phyloP scores from a whole-genome alignment of 2,888 invertebrate genomes.

The Zygogramma bicolorata region DNA sequence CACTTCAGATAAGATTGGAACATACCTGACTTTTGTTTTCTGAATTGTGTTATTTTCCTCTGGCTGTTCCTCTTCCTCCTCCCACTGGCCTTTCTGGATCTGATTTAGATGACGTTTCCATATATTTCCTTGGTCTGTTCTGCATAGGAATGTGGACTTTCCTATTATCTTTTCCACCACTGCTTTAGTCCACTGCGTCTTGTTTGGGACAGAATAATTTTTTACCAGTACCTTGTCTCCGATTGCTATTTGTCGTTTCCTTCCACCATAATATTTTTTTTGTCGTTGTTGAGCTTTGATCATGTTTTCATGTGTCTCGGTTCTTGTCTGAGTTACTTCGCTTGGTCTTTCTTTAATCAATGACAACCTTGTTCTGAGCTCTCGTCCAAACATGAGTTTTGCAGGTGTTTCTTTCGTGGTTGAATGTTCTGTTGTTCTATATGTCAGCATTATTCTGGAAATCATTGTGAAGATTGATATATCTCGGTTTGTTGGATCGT shows the following conservation, averaged over 20 bases:
- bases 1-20: not conserved
- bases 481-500: conserved; percentile 16
- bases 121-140: not conserved
- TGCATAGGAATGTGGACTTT: conserved; percentile 8
- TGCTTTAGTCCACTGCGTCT: conserved; percentile 2
- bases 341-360: conserved; percentile 13
- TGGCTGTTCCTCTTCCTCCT: not conserved
- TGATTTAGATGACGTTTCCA: conserved; percentile 4
- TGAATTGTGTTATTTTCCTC: not conserved
- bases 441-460: conserved; percentile 26
- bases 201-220: not conserved
- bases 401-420: conserved; percentile 31
- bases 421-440: conserved; percentile 21
- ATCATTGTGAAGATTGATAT: conserved; percentile 13
- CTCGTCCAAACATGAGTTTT: conserved; percentile 26
- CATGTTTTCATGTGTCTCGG: not conserved
- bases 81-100: not conserved
- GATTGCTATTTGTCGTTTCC: not conserved
- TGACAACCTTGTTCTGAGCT: conserved; percentile 14
- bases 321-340: not conserved
- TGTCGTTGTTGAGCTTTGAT: not conserved
- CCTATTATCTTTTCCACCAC: not conserved
- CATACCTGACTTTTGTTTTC: not conserved
- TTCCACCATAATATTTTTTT: not conserved
- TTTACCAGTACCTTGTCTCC: not conserved